A percentile compares a stretch with the other conserved stretches of the same genome.
phyloP scores from a whole-genome alignment of 1,140 invertebrate species.

The Wiebesia pumilae region DNA sequence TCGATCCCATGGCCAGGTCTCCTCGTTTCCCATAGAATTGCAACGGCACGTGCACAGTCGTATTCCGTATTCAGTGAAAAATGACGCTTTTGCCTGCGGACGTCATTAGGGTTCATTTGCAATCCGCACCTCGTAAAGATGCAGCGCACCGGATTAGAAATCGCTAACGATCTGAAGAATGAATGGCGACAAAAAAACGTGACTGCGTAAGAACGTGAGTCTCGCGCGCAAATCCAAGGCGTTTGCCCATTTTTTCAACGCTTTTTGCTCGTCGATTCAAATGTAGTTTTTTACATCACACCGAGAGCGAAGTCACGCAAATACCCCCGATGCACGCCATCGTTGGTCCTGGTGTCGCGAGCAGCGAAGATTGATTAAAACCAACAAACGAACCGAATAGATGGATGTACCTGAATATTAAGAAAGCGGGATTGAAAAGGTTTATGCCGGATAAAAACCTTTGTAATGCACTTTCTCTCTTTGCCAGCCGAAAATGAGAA shows the following conservation, averaged over 20 bases:
- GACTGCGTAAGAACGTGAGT: conserved; percentile 28
- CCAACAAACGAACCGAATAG: background rate
- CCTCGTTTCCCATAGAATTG: background rate
- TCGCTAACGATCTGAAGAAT: conserved; percentile 66
- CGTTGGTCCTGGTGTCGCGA: background rate
- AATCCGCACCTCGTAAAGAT: conserved; percentile 72
- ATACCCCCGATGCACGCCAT: background rate
- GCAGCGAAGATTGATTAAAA: conserved; percentile 13
- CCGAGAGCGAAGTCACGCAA: conserved; percentile 50
- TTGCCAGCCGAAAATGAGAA: background rate
- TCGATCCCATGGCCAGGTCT: background rate
- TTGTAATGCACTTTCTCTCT: background rate
- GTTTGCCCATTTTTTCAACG: conserved; percentile 66
- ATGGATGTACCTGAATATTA: background rate
- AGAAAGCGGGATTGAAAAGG: background rate
- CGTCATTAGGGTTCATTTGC: conserved; percentile 73
- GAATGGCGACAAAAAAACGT: background rate
- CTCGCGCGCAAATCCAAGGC: conserved; percentile 55
- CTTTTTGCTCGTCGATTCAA: conserved; percentile 70
- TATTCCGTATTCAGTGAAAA: conserved; percentile 58
- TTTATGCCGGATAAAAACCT: background rate
- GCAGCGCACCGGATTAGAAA: conserved; percentile 63
- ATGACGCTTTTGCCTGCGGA: conserved; percentile 55
- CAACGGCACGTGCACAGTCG: background rate
- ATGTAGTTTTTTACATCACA: conserved; percentile 47